A percentile compares a stretch with the other conserved stretches of the same genome.
Evolutionary conservation across 30 jellyfish, hydroid and myxozoan species (phyloP).

Genomic region (Cassiopea xamachana): DNA sequence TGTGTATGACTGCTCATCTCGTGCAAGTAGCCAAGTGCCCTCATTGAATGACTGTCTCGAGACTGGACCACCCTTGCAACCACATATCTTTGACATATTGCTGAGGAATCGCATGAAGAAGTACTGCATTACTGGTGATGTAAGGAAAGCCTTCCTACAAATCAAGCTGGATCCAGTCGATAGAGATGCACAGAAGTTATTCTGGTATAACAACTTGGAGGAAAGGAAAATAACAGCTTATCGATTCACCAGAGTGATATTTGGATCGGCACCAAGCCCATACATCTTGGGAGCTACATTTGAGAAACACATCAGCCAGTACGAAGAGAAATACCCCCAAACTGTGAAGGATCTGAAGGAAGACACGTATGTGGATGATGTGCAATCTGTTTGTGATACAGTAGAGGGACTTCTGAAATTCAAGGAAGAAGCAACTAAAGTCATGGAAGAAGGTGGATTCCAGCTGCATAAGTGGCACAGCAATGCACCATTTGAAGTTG

Average conservation of each 20-base stretch:
- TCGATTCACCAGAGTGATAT: conserved; percentile 58
- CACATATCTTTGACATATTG: conserved; percentile 54
- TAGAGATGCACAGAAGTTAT: conserved; percentile 81
- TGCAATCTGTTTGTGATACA: neutral
- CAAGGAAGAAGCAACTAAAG: conserved; percentile 67
- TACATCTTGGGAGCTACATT: conserved; percentile 67
- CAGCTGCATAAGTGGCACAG: conserved; percentile 74
- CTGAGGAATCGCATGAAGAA: conserved; percentile 73
- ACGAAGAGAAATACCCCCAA: conserved; percentile 6
- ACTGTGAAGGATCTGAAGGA: conserved; percentile 10
- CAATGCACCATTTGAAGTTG: conserved; percentile 42
- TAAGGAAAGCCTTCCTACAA: conserved; percentile 79
- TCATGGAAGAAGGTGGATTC: conserved; percentile 59
- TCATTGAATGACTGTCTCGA: conserved; percentile 88
- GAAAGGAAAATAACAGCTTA: conserved; percentile 34
- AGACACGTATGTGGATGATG: conserved; percentile 5
- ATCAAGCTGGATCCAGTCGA: conserved; percentile 48
- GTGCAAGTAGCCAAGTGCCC: conserved; percentile 41
- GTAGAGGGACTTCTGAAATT: conserved; percentile 42
- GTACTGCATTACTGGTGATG: conserved; percentile 72
- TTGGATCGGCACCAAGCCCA: no score
- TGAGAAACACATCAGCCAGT: conserved; percentile 51
- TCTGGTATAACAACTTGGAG: conserved; percentile 71
- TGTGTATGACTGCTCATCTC: conserved; percentile 70
- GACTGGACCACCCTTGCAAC: conserved; percentile 79